A percentile compares a stretch with the other conserved stretches of the same genome.
Conservation (phyloP, 2,113 vertebrate genomes). For the Mus spicilegus region DNA sequence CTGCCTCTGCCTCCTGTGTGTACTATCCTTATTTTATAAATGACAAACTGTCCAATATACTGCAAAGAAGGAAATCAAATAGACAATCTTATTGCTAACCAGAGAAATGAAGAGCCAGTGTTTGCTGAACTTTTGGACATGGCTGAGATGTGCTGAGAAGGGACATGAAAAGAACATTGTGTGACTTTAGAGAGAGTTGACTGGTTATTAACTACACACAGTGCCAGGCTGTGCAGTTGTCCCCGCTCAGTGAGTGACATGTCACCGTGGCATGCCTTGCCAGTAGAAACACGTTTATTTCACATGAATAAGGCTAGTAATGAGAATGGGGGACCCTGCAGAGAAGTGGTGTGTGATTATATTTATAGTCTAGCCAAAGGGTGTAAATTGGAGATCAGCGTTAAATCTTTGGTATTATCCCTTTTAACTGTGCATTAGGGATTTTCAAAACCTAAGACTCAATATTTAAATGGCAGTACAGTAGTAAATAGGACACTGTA, state of each 20-base stretch:
- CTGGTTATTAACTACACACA: not conserved
- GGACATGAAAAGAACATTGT: not conserved
- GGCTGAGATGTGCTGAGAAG: not conserved
- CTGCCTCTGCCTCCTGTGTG: not conserved
- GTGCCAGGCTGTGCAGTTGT: not conserved
- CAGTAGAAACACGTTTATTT: not conserved
- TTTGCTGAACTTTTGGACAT: slow-evolving; percentile 16
- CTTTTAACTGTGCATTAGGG: not conserved
- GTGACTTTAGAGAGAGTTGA: not conserved
- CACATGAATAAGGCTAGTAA: not conserved
- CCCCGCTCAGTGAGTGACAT: not conserved
- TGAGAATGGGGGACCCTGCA: not conserved
- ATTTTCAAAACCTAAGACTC: not conserved
- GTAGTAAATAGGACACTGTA: not conserved
- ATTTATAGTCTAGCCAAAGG: not conserved
- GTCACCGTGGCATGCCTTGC: not conserved
- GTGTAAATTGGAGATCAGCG: slow-evolving; percentile 26
- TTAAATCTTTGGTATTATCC: not conserved
- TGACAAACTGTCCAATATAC: not conserved
- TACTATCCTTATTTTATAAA: not conserved
- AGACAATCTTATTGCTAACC: not conserved
- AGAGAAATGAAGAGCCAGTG: slow-evolving; percentile 16
- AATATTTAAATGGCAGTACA: not conserved
- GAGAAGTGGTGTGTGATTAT: not conserved
- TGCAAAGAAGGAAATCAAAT: not conserved